Conservation (phyloP, 2,113 vertebrate species). For the Aegypius monachus region DNA sequence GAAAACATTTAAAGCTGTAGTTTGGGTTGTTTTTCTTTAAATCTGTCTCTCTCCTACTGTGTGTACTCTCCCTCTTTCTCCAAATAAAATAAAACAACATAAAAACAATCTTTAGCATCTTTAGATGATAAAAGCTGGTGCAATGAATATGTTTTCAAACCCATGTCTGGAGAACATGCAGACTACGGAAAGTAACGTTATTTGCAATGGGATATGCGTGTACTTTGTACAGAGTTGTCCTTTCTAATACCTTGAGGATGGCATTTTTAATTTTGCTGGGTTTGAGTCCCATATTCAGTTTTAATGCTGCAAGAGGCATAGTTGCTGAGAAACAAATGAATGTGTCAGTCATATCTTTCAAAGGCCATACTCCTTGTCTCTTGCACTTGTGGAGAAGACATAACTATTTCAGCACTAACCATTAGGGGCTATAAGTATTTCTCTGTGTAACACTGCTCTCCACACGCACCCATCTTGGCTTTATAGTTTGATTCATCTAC, state of each 20-base stretch:
- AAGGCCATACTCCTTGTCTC: neutral
- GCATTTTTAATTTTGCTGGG: neutral
- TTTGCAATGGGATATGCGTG: neutral
- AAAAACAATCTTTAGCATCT: neutral
- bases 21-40: neutral
- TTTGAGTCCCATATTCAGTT: neutral
- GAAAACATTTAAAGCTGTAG: conserved; percentile 9
- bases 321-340: neutral
- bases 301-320: neutral
- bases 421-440: neutral
- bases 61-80: neutral
- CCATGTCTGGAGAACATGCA: neutral
- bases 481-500: neutral
- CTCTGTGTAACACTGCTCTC: neutral
- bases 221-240: neutral
- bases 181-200: neutral
- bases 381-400: neutral
- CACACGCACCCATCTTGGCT: neutral
- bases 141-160: neutral
- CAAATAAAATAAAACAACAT: neutral
- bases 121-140: neutral
- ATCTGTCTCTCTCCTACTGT: neutral
- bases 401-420: neutral
- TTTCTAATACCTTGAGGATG: neutral
- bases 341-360: neutral